Conservation (phyloP, 2,797 vertebrate genomes). For the Cossypha heuglini region DNA sequence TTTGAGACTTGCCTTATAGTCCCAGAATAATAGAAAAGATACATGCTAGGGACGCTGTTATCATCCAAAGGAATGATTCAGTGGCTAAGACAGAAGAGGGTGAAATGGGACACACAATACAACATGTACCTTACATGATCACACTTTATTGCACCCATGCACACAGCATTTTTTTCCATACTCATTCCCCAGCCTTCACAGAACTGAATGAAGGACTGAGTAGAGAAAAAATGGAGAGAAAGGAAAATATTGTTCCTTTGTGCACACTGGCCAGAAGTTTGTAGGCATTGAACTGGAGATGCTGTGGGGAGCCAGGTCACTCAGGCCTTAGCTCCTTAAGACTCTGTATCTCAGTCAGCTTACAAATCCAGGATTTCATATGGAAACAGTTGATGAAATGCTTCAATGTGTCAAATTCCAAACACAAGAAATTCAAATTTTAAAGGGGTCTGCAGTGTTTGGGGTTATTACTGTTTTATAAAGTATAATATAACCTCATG, state of each 20-base stretch:
- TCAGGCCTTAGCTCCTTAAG: background rate
- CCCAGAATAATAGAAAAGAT: background rate
- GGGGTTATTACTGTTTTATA: background rate
- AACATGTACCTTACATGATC: background rate
- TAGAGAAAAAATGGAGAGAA: background rate
- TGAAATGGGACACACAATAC: background rate
- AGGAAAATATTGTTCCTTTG: background rate
- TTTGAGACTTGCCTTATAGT: background rate
- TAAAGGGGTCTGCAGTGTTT: background rate
- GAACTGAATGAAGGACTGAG: background rate
- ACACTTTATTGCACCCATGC: background rate
- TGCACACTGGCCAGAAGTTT: background rate
- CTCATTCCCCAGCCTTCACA: background rate
- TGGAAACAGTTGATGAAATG: background rate
- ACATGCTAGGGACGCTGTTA: background rate
- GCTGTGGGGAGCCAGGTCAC: background rate
- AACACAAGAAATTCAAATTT: background rate
- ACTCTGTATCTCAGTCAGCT: background rate
- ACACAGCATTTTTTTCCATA: background rate
- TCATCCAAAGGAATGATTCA: background rate
- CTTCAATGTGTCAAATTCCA: background rate
- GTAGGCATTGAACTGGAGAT: background rate
- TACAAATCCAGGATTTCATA: background rate
- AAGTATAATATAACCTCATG: background rate
- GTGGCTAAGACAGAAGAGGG: background rate